These are phyloP conservation scores for Oligia strigilis DNA, from an alignment of 2,888 invertebrate species.

Conservation along the genomic window DNA sequence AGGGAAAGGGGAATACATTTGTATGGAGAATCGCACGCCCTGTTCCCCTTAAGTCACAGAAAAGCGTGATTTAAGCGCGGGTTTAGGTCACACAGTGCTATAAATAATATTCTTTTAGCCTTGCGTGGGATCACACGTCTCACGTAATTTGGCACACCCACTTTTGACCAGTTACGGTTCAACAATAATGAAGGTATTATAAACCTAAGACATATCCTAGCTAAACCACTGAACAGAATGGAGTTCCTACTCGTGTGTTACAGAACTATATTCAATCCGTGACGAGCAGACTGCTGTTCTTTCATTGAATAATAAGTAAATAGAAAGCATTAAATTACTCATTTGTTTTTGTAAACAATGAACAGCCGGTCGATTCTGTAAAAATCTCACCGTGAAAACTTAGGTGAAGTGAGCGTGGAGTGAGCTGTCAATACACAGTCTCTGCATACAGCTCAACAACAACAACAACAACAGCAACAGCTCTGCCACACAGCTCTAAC, in stretches of 20 bases:
- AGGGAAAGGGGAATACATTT: too few species aligned
- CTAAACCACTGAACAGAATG: conserved; percentile 13
- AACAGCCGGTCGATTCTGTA: not conserved
- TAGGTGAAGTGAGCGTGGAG: too few species aligned
- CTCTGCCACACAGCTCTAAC: too few species aligned
- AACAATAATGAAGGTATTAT: not conserved
- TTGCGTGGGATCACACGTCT: not conserved
- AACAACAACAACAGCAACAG: too few species aligned
- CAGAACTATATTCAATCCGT: conserved; percentile 52
- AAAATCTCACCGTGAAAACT: too few species aligned
- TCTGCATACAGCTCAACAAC: too few species aligned
- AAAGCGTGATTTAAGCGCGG: too few species aligned
- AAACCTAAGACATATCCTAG: conserved; percentile 5
- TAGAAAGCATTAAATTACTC: conserved; percentile 55
- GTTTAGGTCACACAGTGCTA: too few species aligned
- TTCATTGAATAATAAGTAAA: conserved; percentile 58
- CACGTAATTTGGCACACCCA: not conserved
- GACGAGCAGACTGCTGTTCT: conserved; percentile 38
- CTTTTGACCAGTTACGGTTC: too few species aligned
- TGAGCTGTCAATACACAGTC: too few species aligned
- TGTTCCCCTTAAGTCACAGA: too few species aligned
- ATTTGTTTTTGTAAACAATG: conserved; percentile 35
- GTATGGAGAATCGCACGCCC: too few species aligned
- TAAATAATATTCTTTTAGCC: not conserved
- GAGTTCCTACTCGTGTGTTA: conserved; percentile 43